Evolutionary conservation across 2,113 vertebrate species (phyloP).

Genomic region (Piaya cayana): DNA sequence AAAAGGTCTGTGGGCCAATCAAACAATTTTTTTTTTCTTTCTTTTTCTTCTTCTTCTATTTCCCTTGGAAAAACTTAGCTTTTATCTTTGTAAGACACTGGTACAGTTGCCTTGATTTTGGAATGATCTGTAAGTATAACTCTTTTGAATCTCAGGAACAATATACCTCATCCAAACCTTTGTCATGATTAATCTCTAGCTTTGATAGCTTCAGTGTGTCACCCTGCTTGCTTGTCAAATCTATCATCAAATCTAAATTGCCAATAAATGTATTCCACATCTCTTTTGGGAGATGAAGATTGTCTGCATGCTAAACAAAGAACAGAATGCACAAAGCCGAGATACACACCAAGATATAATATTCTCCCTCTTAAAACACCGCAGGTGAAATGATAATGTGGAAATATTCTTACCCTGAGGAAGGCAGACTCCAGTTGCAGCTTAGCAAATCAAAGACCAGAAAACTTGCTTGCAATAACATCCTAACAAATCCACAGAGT

Average conservation of each 20-base stretch:
- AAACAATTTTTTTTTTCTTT: background rate
- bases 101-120: conserved; percentile 22
- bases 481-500: conserved; percentile 70
- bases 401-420: conserved; percentile 76
- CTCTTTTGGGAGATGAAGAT: conserved; percentile 36
- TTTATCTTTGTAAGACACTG: conserved; percentile 24
- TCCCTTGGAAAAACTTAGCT: background rate
- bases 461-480: conserved; percentile 77
- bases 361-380: conserved; percentile 35
- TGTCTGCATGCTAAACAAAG: conserved; percentile 56
- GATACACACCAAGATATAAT: background rate
- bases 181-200: conserved; percentile 37
- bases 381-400: conserved; percentile 55
- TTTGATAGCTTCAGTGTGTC: conserved; percentile 3
- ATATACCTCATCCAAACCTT: conserved; percentile 59
- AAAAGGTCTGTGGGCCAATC: conserved; percentile 42
- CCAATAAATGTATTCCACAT: conserved; percentile 46
- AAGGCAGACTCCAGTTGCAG: conserved; percentile 75
- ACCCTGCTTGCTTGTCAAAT: conserved; percentile 40
- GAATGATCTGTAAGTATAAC: conserved; percentile 19
- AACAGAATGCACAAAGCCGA: conserved; percentile 20
- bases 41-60: background rate
- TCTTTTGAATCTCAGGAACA: conserved; percentile 47
- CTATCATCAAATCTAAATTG: conserved; percentile 54
- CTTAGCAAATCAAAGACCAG: conserved; percentile 78